Evolutionary conservation across 2,797 vertebrate genomes (phyloP), one percentile per base, ranked within the genome.

Genomic region (Sardinella longiceps): DNA sequence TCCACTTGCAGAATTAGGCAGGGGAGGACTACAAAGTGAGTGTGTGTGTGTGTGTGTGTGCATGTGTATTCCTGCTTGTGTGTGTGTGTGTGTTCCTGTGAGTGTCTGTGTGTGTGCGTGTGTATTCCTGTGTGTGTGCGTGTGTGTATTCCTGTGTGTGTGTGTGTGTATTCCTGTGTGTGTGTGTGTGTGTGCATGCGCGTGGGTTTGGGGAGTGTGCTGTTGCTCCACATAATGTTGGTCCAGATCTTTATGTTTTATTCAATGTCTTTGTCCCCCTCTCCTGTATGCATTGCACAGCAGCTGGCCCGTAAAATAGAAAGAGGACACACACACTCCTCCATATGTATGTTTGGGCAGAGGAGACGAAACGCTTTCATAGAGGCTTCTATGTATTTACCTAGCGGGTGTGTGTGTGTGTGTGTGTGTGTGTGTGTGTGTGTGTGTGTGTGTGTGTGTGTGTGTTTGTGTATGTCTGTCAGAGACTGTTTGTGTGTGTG

Each of bases 51-150:
- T n/a, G n/a, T n/a, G n/a, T n/a, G n/a, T n/a, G n/a, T n/a, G n/a
- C n/a, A n/a, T n/a, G n/a, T n/a, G n/a, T n/a, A n/a, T n/a, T n/a
- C n/a, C n/a, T n/a, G n/a, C n/a, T n/a, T n/a, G n/a, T n/a, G n/a
- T n/a, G 37, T 3, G 30, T 39, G 20, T 39, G 30, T 77, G 39
- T 77, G n/a, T n/a, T n/a, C n/a, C n/a, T n/a, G 70, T 77, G 39
- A 37, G 70, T 77, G 39, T 77, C 30, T 43, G 20, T 77, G 39
- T 43, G 39, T 39, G 28, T 39, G 18, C 14, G 66, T 74, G 53
- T 56, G 25, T 77, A n/a, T n/a, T n/a, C n/a, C n/a, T n/a, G 70
- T 77, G 39, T 77, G 70, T 77, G 39, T 77, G 70, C 23, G 20
- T 77, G 39, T 43, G 39, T 39, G 28, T 39, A n/a, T n/a, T n/a